Conservation (phyloP, 2,888 invertebrate genomes). For the Stegophylla sp. region DNA sequence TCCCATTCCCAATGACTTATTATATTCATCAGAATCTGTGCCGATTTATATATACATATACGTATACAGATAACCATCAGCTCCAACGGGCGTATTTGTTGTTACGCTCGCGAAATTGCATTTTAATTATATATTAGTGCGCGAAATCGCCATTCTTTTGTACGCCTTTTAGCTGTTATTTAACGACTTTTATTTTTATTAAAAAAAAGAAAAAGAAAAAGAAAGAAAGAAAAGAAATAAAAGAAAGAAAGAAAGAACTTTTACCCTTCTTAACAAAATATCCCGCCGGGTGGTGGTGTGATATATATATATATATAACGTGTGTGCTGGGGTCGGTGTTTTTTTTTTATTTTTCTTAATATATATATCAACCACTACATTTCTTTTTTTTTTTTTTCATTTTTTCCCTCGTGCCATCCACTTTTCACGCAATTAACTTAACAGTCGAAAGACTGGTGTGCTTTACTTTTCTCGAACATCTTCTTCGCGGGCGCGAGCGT, state of each 20-base stretch:
- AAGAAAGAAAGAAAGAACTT: slow-evolving; percentile 43
- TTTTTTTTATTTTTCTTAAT: slow-evolving; percentile 15
- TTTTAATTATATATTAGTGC: slow-evolving; percentile 55
- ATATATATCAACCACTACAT: slow-evolving; percentile 1
- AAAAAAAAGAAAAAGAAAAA: slow-evolving; percentile 34
- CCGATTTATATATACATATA: slow-evolving; percentile 14
- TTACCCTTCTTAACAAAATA: slow-evolving; percentile 48
- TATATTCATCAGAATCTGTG: slow-evolving; percentile 24
- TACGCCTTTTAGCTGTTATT: slow-evolving; percentile 58
- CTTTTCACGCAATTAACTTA: slow-evolving; percentile 56
- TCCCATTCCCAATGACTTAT: slow-evolving; percentile 60
- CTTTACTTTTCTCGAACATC: slow-evolving; percentile 56
- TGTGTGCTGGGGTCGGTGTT: slow-evolving; percentile 27
- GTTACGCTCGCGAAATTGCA: slow-evolving; percentile 45
- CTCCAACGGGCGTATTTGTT: slow-evolving; percentile 23
- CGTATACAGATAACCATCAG: slow-evolving; percentile 29
- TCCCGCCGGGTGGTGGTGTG: background rate
- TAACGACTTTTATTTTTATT: slow-evolving; percentile 58
- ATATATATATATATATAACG: too few species aligned
- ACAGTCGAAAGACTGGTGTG: slow-evolving; percentile 40
- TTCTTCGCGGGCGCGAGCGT: slow-evolving; percentile 11
- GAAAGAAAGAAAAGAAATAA: background rate
- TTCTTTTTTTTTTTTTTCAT: slow-evolving; percentile 31
- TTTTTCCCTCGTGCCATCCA: slow-evolving; percentile 29
- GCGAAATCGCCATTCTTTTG: slow-evolving; percentile 40